Evolutionary conservation across 2,113 vertebrate genomes (phyloP), one percentile per base, ranked within the genome.

Genomic region (Scalopus aquaticus): DNA sequence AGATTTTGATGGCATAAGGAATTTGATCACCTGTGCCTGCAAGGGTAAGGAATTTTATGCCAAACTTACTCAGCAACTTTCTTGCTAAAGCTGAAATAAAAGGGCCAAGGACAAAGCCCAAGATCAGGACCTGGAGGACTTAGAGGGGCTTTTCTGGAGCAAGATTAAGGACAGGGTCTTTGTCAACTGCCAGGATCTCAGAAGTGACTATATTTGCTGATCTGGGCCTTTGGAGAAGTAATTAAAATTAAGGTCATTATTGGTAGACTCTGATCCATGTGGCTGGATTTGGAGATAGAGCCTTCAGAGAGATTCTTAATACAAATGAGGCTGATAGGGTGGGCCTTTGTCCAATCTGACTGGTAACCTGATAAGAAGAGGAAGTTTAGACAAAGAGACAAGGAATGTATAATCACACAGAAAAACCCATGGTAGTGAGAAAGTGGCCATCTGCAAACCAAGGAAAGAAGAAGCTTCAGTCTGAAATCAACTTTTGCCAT

Each of bases 401-500:
- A 37, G 30, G 26, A 19, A 32, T 42, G 37, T 7, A 28, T 0
- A 5, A 10, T 19, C 54, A 62, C 20, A 39, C 24, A 77, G 24
- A 3, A 49, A 42, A 51, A 19, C 16, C 19, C 4, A 9, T 0
- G 6, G 49, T 0, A 1, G 35, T 1, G 8, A 54, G 35, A 56
- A 62, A 60, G 44, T 2, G 9, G 30, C 32, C 37, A 11, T 49
- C 37, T 42, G 12, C 32, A 49, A 32, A 10, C 17, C 42, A 35
- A 62, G 20, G 10, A 60, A 37, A 90, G 17, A 37, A 90, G 17
- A 77, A 46, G 30, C 22, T 39, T 78, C 35, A n/a, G 46, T 65
- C 20, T 35, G 76, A 56, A 80, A 60, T 54, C 58, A n/a, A 8
- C 3, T 11, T 5, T 30, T n/a, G 35, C 16, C 1, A 5, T 16